A percentile compares a stretch with the other conserved stretches of the same genome.
Evolutionary conservation across 2,888 invertebrate species (phyloP).

Genomic region (Merodon equestris): DNA sequence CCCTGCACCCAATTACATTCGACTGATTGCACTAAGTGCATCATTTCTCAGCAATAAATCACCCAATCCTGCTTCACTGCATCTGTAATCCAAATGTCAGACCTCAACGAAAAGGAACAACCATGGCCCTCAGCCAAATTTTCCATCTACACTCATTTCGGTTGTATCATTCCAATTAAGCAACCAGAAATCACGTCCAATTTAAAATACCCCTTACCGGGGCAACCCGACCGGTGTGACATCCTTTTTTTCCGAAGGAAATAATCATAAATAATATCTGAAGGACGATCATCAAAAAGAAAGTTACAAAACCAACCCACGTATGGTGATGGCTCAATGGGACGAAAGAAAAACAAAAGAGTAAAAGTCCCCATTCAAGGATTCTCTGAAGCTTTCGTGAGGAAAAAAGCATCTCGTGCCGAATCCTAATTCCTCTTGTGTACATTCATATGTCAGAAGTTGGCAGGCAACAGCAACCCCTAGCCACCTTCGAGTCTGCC

Average conservation of each 20-base stretch:
- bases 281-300: slow-evolving; percentile 46
- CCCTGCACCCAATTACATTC: too few species aligned
- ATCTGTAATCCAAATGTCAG: too few species aligned
- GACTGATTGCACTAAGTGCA: too few species aligned
- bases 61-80: too few species aligned
- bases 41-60: too few species aligned
- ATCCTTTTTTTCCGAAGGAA: slow-evolving; percentile 39
- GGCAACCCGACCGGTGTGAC: slow-evolving; percentile 46
- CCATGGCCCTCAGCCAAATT: slow-evolving; percentile 44
- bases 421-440: slow-evolving; percentile 56
- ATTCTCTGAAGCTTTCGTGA: too few species aligned
- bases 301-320: slow-evolving; percentile 27
- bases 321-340: slow-evolving; percentile 46
- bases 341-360: slow-evolving; percentile 20
- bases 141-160: slow-evolving; percentile 22
- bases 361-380: slow-evolving; percentile 36
- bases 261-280: slow-evolving; percentile 57
- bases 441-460: slow-evolving; percentile 49
- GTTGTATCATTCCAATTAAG: slow-evolving; percentile 61
- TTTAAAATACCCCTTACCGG: slow-evolving; percentile 38
- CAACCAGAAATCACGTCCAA: slow-evolving; percentile 42
- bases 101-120: not conserved
- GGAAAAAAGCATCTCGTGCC: slow-evolving; percentile 40
- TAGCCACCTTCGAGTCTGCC: slow-evolving; percentile 14
- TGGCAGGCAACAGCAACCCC: slow-evolving; percentile 9